A percentile compares a stretch with the other conserved stretches of the same genome.
Conservation (phyloP, 2,797 vertebrate species). For the Siniperca undulata region DNA sequence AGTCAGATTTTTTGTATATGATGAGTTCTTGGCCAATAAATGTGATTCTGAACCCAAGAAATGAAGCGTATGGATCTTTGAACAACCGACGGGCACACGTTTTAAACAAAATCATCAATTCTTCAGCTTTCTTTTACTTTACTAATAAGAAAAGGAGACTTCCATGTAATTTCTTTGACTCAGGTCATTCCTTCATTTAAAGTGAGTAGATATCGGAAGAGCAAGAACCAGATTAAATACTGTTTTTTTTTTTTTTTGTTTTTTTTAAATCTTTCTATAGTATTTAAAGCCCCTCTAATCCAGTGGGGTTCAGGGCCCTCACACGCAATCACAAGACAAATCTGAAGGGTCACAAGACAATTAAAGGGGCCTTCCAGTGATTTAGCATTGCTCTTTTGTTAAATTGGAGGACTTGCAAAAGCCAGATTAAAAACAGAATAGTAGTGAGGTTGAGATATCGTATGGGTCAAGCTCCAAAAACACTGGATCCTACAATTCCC, state of each 20-base stretch:
- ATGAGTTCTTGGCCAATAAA: slow-evolving; percentile 29
- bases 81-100: not conserved
- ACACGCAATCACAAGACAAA: not conserved
- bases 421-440: no score
- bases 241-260: not conserved
- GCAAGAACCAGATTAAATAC: not conserved
- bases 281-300: not conserved
- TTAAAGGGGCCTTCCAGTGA: not conserved
- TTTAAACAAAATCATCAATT: not conserved
- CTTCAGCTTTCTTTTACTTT: not conserved
- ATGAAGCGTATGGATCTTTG: not conserved
- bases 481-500: not conserved
- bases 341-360: not conserved
- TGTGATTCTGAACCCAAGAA: slow-evolving; percentile 19
- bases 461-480: not conserved
- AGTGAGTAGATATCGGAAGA: not conserved
- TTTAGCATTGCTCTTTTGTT: not conserved
- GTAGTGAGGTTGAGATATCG: not conserved
- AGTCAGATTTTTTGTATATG: not conserved
- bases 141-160: not conserved
- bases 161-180: not conserved
- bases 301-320: not conserved
- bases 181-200: not conserved
- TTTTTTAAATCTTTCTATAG: not conserved
- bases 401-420: not conserved